Base-by-base conservation (phyloP, 2,888 invertebrate species). In the Synergus itoensis region DNA sequence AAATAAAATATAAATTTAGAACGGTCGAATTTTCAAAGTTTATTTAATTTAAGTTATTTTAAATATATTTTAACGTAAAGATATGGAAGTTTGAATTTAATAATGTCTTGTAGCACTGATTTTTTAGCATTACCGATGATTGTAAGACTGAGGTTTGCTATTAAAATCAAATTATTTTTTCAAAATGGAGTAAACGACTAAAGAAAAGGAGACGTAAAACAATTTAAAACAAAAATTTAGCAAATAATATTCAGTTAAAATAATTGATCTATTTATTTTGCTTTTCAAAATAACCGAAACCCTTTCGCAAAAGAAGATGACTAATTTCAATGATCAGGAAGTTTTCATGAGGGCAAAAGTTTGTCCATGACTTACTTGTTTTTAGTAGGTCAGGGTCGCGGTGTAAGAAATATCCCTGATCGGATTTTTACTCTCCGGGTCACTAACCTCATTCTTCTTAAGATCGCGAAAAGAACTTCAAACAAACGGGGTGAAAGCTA, bases 341-440 rank as follows among this genome's bases (percentile, higher is more conserved):
- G 69, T 69, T 69, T 4, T 48, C 48, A 48, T 8, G 8, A 48
- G 45, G 7, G 11, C 36, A 21, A 48, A 69, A 77, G 40, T 73
- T 62, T 45, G 77, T 77, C 67, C 78, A 73, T 80, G 81, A 83
- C 81, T 79, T 57, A 43, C 79, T 40, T 75, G 1, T n/a, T 1
- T 28, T 83, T 79, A 87, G 87, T 89, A 87, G 90, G 91, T 91
- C 91, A 89, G 88, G 90, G 89, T 89, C 90, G 85, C 79, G 78
- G 79, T 79, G 80, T 36, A 67, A 57, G 82, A 81, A 83, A 86
- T 78, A 77, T 82, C 81, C 77, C 80, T 67, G 81, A 79, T 84
- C 83, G 85, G 75, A 82, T 77, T 75, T 79, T 78, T 77, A 83
- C 86, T 87, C 40, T 73, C 86, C 85, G 87, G 90, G 90, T 91